A percentile compares a stretch with the other conserved stretches of the same genome.
Evolutionary conservation across 53 echinoderm and acorn worm species (phyloP).

Genomic region (Astropecten irregularis): DNA sequence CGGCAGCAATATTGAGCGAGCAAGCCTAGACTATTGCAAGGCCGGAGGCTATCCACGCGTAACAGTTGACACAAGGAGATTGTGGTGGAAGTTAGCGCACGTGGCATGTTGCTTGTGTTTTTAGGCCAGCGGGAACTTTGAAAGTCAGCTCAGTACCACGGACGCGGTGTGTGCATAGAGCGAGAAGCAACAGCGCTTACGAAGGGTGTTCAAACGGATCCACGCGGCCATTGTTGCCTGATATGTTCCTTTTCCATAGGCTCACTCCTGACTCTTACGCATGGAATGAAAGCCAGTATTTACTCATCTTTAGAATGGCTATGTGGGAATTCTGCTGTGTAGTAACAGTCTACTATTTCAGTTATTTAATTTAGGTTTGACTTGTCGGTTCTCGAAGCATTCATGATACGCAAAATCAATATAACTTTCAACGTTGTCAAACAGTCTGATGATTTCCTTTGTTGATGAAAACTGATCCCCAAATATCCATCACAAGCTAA

Average conservation of each 20-base stretch:
- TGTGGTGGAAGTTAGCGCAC: background rate
- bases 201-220: slow-evolving; percentile 16
- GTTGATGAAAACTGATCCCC: too few relatives aligned
- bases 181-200: too few relatives aligned
- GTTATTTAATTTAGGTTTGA: too few relatives aligned
- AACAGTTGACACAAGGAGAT: slow-evolving; percentile 1
- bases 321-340: slow-evolving; percentile 16
- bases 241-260: background rate
- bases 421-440: too few relatives aligned
- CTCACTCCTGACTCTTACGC: background rate
- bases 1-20: background rate
- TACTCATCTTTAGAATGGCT: background rate
- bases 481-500: too few relatives aligned
- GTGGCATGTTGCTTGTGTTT: background rate
- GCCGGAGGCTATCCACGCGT: background rate
- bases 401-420: too few relatives aligned
- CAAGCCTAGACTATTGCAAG: background rate
- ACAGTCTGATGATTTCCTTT: too few relatives aligned
- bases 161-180: too few relatives aligned
- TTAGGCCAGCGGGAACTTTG: too few relatives aligned
- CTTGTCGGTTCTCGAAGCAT: too few relatives aligned
- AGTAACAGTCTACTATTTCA: too few relatives aligned
- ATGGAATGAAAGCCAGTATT: background rate
- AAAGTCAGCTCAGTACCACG: too few relatives aligned
- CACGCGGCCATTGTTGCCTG: slow-evolving; percentile 7